Evolutionary conservation across 2,888 invertebrate genomes (phyloP), one percentile per base, ranked within the genome.

Genomic region (Nomada hirtipes): DNA sequence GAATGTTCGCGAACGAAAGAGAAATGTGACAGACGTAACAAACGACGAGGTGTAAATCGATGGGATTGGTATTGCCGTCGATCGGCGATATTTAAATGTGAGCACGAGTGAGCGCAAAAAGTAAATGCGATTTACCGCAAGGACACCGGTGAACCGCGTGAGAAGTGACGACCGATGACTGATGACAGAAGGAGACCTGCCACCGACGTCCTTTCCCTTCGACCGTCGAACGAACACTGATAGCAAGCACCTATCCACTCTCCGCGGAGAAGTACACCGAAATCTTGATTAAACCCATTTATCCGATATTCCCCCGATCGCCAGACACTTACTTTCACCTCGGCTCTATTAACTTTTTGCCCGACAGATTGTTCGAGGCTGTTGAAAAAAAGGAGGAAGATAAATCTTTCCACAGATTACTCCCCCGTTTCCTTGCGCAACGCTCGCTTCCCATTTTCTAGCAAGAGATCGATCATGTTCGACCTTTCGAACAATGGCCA

Each of bases 91-190:
- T 55, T 63, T 55, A 53, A 55, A 72, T 42, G 23, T 7, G 53
- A 52, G 44, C 29, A 60, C 26, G 63, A 63, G 53, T 15, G n/a
- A 55, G n/a, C n/a, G 64, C 55, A 44, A 53, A 44, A 44, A 64
- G 15, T 13, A 13, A 2, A 47, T 42, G 63, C 44, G 53, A 63
- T 55, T 71, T 52, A 52, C 53, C 15, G n/a, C 72, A 64, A 72
- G 72, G 63, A 64, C 72, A 55, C 10, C 15, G 15, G 47, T 20
- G 10, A 29, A 55, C 26, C 11, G 44, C 55, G 55, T 64, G 64
- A 63, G 64, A 57, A 57, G 72, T 44, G 64, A 72, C 55, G 64
- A 72, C 64, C 60, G 70, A 63, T 55, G 72, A 72, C 72, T 44
- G 63, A 72, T 29, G 64, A 64, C 72, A 55, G 64, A 18, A 63